Percentiles rank a stretch among this genome's conserved stretches.
phyloP scores from a whole-genome alignment of 1,140 invertebrate genomes.

The Laupala kohalensis region DNA sequence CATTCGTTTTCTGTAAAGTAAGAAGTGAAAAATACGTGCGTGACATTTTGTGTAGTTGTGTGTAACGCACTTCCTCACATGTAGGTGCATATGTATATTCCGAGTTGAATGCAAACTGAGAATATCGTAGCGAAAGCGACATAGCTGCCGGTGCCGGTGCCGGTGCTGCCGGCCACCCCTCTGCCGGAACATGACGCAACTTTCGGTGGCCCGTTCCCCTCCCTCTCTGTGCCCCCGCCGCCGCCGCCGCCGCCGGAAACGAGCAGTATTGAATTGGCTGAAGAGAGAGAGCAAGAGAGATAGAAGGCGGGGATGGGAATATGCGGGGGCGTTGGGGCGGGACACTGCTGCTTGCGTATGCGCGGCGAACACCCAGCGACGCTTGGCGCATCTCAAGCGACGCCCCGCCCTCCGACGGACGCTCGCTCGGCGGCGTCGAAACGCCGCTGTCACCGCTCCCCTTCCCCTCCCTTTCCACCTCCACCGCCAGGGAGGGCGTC shows the following conservation, averaged over 20 bases:
- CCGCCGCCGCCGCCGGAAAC: not conserved
- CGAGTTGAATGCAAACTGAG: too few species aligned
- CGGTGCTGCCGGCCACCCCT: too few species aligned
- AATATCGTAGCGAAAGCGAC: too few species aligned
- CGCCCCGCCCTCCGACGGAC: too few species aligned
- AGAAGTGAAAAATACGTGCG: too few species aligned
- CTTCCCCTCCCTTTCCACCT: too few species aligned
- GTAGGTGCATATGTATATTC: too few species aligned
- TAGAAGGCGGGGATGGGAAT: not conserved
- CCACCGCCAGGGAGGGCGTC: too few species aligned
- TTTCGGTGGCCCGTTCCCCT: not conserved
- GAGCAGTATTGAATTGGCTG: conserved; percentile 9
- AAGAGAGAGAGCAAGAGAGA: not conserved
- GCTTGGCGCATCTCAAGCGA: conserved; percentile 8
- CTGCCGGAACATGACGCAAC: not conserved
- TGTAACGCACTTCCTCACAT: too few species aligned
- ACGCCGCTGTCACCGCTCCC: not conserved
- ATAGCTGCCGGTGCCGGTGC: too few species aligned
- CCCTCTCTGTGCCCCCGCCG: not conserved
- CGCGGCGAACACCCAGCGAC: not conserved
- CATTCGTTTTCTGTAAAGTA: too few species aligned
- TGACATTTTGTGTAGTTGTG: too few species aligned
- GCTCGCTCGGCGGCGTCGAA: not conserved
- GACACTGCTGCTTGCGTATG: conserved; percentile 2
- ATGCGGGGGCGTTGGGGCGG: not conserved